Base-by-base conservation (phyloP, 2,888 invertebrate species). In the Pantelozetes paolii region DNA sequence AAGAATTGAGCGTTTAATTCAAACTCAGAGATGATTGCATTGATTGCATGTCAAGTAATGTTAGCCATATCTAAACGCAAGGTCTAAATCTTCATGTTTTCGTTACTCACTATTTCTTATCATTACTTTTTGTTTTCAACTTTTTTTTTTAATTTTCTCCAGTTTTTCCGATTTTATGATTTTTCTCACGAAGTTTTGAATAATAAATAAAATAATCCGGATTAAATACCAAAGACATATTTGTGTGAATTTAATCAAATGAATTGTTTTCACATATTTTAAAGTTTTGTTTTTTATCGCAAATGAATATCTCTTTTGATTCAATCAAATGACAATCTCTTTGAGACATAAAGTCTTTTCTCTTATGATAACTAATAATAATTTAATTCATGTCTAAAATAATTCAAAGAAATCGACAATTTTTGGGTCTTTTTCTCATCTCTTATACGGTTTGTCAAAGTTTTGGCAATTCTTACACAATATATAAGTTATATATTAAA, bases 201-300 rank as follows among this genome's bases (percentile, higher is more conserved):
- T 64, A 64, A 64, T 64, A 64, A 64, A 64, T 64, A 64, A 9
- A 1, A 20, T 64, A 64, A 64, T 64, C 64, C 64, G 64, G 64
- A 64, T 64, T 64, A 64, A 8, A 62, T n/a, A n/a, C n/a, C n/a
- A n/a, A 18, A 45, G 45, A 45, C 45, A 45, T 45, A 45, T 6
- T 36, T 36, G 36, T 8, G 48, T n/a, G 54, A 6, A 23, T 54
- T 13, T 54, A n/a, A n/a, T 54, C 26, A 6, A 30, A 15, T 59
- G n/a, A 59, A 28, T 28, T 30, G 18, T 20, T 28, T 59, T 28
- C 30, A 28, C 54, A 23, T 54, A 23, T n/a, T 30, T n/a, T n/a
- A n/a, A n/a, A n/a, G n/a, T n/a, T n/a, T 59, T 59, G 26, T 15
- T 45, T 59, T 59, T 59, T 59, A 59, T 59, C 59, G 30, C 28